phyloP scores from a whole-genome alignment of 2,888 invertebrate genomes.

The Drosophila paracracens region DNA sequence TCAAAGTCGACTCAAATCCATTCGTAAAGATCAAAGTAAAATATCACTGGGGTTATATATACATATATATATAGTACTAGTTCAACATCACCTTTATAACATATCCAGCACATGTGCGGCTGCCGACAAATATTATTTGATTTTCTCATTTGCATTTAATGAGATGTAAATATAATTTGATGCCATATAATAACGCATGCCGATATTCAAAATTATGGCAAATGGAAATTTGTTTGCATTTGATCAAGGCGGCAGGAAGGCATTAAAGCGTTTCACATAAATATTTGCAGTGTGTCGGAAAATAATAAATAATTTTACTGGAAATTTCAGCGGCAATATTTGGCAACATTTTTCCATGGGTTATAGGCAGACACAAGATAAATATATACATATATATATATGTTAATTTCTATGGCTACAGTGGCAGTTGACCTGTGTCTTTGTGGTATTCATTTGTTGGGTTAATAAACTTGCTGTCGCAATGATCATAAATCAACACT shows the following conservation, averaged over 20 bases:
- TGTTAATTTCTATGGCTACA: constrained; percentile 47
- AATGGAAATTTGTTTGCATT: background rate
- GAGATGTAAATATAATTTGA: background rate
- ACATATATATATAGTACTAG: too few relatives aligned
- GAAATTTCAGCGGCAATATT: constrained; percentile 22
- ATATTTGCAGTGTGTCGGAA: constrained; percentile 2
- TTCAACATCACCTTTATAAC: background rate
- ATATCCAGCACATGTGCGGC: background rate
- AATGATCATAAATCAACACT: constrained; percentile 66
- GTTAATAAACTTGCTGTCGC: constrained; percentile 72
- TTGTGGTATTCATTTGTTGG: constrained; percentile 27
- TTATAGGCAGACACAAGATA: background rate
- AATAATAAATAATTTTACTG: constrained; percentile 25
- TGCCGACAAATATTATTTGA: background rate
- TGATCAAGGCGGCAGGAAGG: constrained; percentile 9
- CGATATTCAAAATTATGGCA: background rate
- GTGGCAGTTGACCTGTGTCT: constrained; percentile 12
- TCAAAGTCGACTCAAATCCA: too few relatives aligned
- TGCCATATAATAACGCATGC: background rate
- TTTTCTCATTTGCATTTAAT: background rate
- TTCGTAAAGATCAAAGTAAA: too few relatives aligned
- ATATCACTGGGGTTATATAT: background rate
- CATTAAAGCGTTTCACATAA: background rate
- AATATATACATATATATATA: background rate
- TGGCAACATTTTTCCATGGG: background rate